Percentiles rank a stretch among this genome's conserved stretches.
phyloP scores from a whole-genome alignment of 2,888 invertebrate species.

The Electrophaes corylata region DNA sequence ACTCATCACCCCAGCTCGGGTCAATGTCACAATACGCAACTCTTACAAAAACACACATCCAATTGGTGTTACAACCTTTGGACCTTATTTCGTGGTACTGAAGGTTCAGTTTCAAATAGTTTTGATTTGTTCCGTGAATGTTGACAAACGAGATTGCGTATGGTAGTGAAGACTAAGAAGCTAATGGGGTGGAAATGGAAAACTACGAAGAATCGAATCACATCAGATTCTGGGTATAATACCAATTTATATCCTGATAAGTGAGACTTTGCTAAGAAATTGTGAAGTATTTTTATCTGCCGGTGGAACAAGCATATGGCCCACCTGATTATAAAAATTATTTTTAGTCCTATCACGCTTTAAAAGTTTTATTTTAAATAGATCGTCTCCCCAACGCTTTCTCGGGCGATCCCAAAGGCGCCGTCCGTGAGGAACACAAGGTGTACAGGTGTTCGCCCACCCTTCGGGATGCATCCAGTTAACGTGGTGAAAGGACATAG shows the following conservation, averaged over 20 bases:
- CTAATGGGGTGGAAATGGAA: constrained; percentile 55
- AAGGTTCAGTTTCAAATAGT: constrained; percentile 21
- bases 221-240: constrained; percentile 9
- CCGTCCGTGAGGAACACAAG: no score
- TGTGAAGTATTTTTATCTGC: no score
- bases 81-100: rapidly evolving
- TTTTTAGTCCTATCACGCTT: no score
- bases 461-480: no score
- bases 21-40: constrained; percentile 59
- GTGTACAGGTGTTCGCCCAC: no score
- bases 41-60: constrained; percentile 24
- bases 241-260: background rate
- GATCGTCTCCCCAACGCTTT: no score
- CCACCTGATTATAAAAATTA: no score
- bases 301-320: no score
- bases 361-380: no score
- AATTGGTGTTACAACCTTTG: background rate
- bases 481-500: no score
- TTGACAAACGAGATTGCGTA: constrained; percentile 3
- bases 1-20: constrained; percentile 54
- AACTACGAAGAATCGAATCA: constrained; percentile 23
- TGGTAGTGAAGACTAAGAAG: constrained; percentile 43
- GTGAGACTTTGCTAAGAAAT: no score
- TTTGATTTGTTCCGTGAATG: background rate
- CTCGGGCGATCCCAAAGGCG: no score